Evolutionary conservation across 2,888 invertebrate species (phyloP), one percentile per base, ranked within the genome.

Genomic region (Dorcus hopei): DNA sequence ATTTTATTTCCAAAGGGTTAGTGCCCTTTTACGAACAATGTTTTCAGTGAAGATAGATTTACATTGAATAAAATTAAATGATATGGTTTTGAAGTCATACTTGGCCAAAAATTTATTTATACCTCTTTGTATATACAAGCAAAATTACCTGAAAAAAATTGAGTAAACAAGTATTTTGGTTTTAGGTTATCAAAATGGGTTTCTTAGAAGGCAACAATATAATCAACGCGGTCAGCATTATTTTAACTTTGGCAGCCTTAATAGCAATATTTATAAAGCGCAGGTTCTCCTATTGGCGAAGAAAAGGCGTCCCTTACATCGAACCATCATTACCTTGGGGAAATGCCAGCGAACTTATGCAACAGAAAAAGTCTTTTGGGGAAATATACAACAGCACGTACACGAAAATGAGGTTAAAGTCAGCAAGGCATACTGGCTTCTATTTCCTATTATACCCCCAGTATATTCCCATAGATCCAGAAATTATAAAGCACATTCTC

Each of bases 401-500:
- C 52, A 58, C 57, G 2, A 38, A 62, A 9, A 50, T 69, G 2
- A 68, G 64, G 52, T 14, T 52, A 9, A 59, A 60, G 39, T 63
- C 64, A 11, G 6, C 26, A 6, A 62, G 52, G 49, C 63, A 62
- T 47, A 68, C 66, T 1, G 72, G 72, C 7, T 51, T 64, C 26
- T 70, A 66, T 50, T 61, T 65, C 19, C 58, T 68, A 23, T 19
- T 57, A 4, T 50, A 47, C 33, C 67, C 68, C 9, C 45, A 54
- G 5, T 62, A 65, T 14, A 49, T 70, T 6, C 61, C 65, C 7
- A 54, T 67, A 3, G 68, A 71, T 62, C 57, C 70, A 14, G 69
- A 72, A 14, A 43, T 58, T 14, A 56, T 64, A 19, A 65, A 65
- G 38, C 76, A 79, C 45, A 74, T 87, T 16, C 67, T 86, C 64